Conservation (phyloP, 2,888 invertebrate genomes). For the Cephus spinipes region DNA sequence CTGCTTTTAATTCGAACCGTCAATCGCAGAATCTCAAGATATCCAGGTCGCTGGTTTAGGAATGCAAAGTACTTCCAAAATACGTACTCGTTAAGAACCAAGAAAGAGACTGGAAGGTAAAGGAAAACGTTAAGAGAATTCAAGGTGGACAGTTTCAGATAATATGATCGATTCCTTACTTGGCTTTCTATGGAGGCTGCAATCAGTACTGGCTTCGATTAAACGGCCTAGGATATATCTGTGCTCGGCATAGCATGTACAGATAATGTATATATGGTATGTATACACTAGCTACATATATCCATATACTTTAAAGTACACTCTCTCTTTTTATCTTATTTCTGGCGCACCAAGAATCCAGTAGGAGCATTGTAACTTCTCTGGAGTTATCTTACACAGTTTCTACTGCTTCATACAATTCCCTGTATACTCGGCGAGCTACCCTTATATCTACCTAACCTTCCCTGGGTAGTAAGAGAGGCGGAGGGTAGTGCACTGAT, state of each 20-base stretch:
- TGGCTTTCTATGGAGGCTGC: neutral
- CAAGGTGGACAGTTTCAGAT: neutral
- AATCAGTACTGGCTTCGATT: neutral
- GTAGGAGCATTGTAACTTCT: neutral
- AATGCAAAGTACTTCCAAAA: neutral
- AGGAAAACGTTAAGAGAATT: neutral
- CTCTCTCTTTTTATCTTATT: neutral
- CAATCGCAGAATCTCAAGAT: neutral
- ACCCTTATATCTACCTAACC: neutral
- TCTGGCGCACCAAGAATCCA: neutral
- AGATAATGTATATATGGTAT: neutral
- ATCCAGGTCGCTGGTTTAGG: neutral
- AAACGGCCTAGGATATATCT: neutral
- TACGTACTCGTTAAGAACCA: neutral
- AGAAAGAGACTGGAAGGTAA: no score
- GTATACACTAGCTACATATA: neutral
- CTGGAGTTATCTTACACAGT: neutral
- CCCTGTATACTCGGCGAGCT: neutral
- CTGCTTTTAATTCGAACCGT: neutral
- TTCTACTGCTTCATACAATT: neutral
- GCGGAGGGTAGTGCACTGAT: neutral
- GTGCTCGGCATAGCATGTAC: neutral
- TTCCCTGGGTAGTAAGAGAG: neutral
- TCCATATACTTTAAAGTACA: neutral
- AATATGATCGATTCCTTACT: neutral